Evolutionary conservation across 2,113 vertebrate species (phyloP), one percentile per base, ranked within the genome.

Genomic region (Phoxinus phoxinus): DNA sequence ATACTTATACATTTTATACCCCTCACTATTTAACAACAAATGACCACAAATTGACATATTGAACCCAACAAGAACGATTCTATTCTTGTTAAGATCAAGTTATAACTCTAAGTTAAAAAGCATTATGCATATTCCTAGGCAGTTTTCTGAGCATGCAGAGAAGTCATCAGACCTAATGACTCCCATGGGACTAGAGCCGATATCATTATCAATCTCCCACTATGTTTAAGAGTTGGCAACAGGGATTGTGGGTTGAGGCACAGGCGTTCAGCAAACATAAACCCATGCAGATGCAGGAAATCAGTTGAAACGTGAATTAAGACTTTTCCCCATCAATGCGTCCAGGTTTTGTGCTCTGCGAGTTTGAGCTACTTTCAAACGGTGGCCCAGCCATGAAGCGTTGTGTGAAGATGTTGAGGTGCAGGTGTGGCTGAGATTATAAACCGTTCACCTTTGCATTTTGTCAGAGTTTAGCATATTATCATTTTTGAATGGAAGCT

Each of bases 201-300:
- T 44, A 73, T 73, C 71, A 73, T 73, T 73, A 73, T 41, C 1
- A 41, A 46, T 46, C 12, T 23, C 71, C 71, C 67, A 71, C 67
- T 71, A 73, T 7, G 41, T 73, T 59, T 21, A n/a, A 53, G 37
- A 82, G 41, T 17, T 53, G 46, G 48, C 27, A 21, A 63, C 41
- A 37, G 15, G 32, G 44, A 44, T 51, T 37, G 21, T 32, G 71
- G 71, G 12, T 25, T 73, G 41, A 73, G 41, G 41, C 23, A 69
- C 27, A 25, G 21, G 67, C 51, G 25, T 73, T 25, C n/a, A 69
- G 11, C 12, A 46, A 48, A 46, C 41, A 73, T 73, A 73, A 73
- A 17, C 35, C 41, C 25, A 4, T 76, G 44, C 46, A 75, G 73
- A 76, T 76, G 74, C 27, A 56, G 74, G 74, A 76, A 76, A 53